Evolutionary conservation across 2,113 vertebrate genomes (phyloP).

Genomic region (Calidris pugnax): DNA sequence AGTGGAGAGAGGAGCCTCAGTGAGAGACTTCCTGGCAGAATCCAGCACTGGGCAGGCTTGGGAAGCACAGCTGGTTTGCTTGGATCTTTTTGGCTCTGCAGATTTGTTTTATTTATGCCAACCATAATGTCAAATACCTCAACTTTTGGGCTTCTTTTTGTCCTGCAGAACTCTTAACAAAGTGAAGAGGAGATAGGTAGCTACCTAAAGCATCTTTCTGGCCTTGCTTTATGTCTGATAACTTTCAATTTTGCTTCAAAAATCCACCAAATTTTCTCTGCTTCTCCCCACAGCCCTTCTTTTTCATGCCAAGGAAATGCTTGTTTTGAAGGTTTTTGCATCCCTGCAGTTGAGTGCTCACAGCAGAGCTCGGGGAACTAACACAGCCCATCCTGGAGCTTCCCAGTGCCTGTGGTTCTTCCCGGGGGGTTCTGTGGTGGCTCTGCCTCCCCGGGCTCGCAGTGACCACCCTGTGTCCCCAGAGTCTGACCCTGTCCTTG

Average conservation of each 20-base stretch:
- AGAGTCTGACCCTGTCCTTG: not conserved
- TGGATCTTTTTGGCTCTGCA: not conserved
- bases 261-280: not conserved
- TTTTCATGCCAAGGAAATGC: not conserved
- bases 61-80: not conserved
- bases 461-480: not conserved
- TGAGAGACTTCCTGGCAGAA: not conserved
- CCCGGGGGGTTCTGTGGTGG: accelerated
- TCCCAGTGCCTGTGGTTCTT: not conserved
- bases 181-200: not conserved
- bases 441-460: not conserved
- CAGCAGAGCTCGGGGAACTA: not conserved
- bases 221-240: not conserved
- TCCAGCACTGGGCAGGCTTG: not conserved
- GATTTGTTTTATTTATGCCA: not conserved
- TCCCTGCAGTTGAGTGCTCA: not conserved
- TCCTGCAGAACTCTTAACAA: not conserved
- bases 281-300: not conserved
- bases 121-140: not conserved
- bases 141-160: not conserved
- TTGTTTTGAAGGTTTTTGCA: not conserved
- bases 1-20: not conserved
- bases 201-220: not conserved
- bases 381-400: not conserved
- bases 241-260: not conserved